Evolutionary conservation across 2,113 vertebrate genomes (phyloP), one percentile per base, ranked within the genome.

Genomic region (Aramus guarauna): DNA sequence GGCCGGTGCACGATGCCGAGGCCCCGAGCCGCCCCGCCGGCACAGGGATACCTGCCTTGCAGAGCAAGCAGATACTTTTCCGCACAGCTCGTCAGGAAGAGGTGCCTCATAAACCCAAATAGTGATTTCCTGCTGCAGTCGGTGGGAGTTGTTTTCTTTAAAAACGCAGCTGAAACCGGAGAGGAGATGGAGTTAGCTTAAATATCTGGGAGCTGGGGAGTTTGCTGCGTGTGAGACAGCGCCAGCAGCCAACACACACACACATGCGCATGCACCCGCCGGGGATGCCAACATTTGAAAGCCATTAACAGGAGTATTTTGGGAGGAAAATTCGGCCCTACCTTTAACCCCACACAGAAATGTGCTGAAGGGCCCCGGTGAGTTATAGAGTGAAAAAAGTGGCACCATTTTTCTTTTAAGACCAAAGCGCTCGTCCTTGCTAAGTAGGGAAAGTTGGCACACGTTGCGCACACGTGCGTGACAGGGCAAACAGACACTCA

Each of bases 71-170:
- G 75, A 87, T 53, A 9, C 48, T 32, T 81, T 79, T 86, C 81
- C 88, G 18, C 15, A 60, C 78, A 18, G 97, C 87, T 32, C 39
- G 20, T 96, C 94, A 98, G 98, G 98, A 99, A 99, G 97, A 97
- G 98, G 98, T 67, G 68, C 97, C 98, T 97, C 95, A 93, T 98
- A 97, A 98, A 97, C 94, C 98, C 98, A 98, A 99, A 99, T 76
- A 98, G 94, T 30, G 85, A 96, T 98, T 99, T 99, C 98, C 98
- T 98, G 98, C 97, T 95, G 94, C 88, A 88, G 87, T 68, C 83
- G 55, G 85, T 90, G 91, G 52, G 67, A 94, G 94, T 93, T 98
- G 97, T 97, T 98, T 98, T 97, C 98, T 96, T 98, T 97, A 79
- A 93, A 98, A 95, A 93, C 55, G 92, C 60, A 72, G 96, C 97